A percentile compares a stretch with the other conserved stretches of the same genome.
These are phyloP conservation scores for Tetranychus cinnabarinus DNA, from an alignment of 1,140 invertebrate genomes.

Conservation along the genomic window DNA sequence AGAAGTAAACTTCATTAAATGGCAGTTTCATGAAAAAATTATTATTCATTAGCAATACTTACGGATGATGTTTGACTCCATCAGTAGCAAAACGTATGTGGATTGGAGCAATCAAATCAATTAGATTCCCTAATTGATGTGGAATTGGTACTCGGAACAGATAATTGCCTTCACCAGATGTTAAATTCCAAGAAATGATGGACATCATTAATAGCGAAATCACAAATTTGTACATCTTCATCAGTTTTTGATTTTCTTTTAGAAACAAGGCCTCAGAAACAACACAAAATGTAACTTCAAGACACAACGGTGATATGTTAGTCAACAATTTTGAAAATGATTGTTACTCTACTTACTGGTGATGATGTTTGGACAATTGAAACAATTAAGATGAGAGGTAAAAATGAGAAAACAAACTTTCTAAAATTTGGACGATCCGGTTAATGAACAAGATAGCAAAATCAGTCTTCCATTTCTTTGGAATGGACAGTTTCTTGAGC, in stretches of 20 bases:
- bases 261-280: neutral
- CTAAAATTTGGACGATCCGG: too few species aligned
- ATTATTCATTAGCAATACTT: too few species aligned
- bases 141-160: neutral
- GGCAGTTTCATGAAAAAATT: neutral
- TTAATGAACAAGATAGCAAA: too few species aligned
- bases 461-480: too few species aligned
- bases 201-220: neutral
- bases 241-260: neutral
- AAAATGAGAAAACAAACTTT: too few species aligned
- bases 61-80: conserved; percentile 2
- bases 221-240: neutral
- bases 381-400: too few species aligned
- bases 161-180: neutral
- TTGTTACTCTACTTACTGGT: neutral
- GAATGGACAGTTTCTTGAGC: too few species aligned
- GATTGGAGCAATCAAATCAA: neutral
- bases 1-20: neutral
- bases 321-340: neutral
- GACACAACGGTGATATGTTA: neutral
- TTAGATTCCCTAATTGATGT: neutral
- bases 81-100: neutral
- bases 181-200: neutral
- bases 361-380: too few species aligned
- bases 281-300: neutral